phyloP scores from a whole-genome alignment of 2,797 vertebrate genomes.

The Peromyscus aztecus region DNA sequence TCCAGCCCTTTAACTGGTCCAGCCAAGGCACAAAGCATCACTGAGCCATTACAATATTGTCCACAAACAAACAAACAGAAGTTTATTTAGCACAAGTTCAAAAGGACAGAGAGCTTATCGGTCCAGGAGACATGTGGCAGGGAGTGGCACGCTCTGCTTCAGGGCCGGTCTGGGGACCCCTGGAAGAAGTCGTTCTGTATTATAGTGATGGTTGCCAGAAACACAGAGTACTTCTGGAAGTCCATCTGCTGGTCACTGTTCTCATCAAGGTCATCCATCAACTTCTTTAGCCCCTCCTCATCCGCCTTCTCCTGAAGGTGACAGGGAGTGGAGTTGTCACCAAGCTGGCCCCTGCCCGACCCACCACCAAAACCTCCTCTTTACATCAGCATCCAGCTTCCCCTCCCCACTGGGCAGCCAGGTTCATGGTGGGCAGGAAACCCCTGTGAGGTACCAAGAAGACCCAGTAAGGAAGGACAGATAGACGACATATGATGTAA shows the following conservation, averaged over 20 bases:
- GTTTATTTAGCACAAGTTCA: conserved; percentile 65
- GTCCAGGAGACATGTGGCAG: not conserved
- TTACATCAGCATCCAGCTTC: not conserved
- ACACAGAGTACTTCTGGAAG: conserved; percentile 86
- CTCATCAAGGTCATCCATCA: conserved; percentile 85
- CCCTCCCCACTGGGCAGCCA: not conserved
- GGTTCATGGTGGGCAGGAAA: too few relatives aligned
- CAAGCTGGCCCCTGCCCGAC: not conserved
- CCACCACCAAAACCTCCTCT: not conserved
- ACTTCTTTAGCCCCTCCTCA: conserved; percentile 77
- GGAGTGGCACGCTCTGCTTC: not conserved
- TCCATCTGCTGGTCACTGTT: conserved; percentile 87
- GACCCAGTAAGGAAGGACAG: not conserved
- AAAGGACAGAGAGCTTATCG: not conserved
- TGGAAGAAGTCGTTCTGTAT: conserved; percentile 85
- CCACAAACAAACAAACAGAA: not conserved
- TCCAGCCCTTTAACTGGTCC: not conserved
- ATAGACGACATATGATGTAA: not conserved
- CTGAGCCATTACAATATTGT: not conserved
- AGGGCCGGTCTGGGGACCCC: not conserved
- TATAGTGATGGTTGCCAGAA: conserved; percentile 83
- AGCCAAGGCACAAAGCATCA: not conserved
- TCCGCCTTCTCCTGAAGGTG: conserved; percentile 68
- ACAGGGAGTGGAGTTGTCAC: conserved; percentile 35
- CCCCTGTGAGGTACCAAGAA: not conserved